Conservation (phyloP, 2,888 invertebrate genomes). For the Drosophila algonquin region DNA sequence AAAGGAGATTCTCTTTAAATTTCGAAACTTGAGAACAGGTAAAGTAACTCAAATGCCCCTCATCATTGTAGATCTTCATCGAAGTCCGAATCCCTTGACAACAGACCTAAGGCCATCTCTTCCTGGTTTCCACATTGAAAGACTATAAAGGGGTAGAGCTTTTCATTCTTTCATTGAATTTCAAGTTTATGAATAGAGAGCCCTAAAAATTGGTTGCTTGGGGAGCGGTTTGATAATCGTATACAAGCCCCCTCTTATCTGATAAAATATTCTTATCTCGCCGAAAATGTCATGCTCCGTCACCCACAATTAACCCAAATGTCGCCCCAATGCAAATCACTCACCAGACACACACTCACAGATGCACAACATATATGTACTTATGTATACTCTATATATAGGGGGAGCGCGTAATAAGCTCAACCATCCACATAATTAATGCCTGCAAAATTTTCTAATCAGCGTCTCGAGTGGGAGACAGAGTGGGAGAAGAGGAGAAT, state of each 20-base stretch:
- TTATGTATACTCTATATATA: conserved; percentile 9
- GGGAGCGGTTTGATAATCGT: conserved; percentile 21
- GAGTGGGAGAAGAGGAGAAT: conserved; percentile 2
- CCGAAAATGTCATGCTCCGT: conserved; percentile 37
- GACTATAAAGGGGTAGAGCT: conserved; percentile 29
- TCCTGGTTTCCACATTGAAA: not conserved
- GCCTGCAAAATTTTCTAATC: conserved; percentile 63
- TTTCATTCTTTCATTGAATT: conserved; percentile 47
- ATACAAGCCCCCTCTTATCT: conserved; percentile 10
- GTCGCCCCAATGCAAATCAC: conserved; percentile 29
- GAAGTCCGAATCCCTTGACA: too few species aligned
- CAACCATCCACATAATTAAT: conserved; percentile 60
- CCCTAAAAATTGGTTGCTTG: conserved; percentile 15
- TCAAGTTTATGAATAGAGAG: conserved; percentile 19
- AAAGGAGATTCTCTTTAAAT: not conserved
- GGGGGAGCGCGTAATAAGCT: conserved; percentile 40
- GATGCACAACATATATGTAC: not conserved
- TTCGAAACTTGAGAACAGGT: not conserved
- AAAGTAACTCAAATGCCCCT: not conserved
- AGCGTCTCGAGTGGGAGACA: conserved; percentile 21
- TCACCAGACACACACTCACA: conserved; percentile 20
- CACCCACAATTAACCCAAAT: conserved; percentile 50
- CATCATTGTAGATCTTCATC: not conserved
- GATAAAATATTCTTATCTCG: conserved; percentile 32
- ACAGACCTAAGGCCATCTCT: not conserved